Conservation (phyloP, 1,140 invertebrate genomes). For the Laodelphax striatellus region DNA sequence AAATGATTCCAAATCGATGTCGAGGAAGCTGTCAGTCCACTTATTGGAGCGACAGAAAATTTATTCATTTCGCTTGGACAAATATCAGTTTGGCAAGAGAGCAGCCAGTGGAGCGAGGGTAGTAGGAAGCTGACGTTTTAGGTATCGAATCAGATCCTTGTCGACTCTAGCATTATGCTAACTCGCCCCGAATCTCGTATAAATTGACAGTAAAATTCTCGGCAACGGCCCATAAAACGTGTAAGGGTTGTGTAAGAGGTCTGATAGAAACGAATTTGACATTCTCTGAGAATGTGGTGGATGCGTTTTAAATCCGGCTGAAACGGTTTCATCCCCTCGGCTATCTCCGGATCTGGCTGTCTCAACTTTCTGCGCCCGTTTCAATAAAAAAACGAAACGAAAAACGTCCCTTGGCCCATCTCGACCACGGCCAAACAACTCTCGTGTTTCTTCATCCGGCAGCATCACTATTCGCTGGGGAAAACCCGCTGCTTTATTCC, state of each 20-base stretch:
- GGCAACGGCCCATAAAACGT: neutral
- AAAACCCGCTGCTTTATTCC: no score
- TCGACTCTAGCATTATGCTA: neutral
- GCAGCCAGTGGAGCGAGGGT: no score
- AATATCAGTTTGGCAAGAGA: no score
- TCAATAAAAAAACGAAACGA: neutral
- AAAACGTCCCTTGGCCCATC: neutral
- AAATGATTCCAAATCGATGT: no score
- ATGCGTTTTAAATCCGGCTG: neutral
- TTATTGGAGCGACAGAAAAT: no score
- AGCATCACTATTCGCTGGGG: no score
- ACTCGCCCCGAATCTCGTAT: slow-evolving; percentile 1
- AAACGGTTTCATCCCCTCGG: neutral
- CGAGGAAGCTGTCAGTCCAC: no score
- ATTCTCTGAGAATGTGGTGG: slow-evolving; percentile 2
- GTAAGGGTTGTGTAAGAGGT: slow-evolving; percentile 3
- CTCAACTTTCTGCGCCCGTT: neutral
- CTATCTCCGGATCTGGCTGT: neutral
- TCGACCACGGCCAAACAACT: no score
- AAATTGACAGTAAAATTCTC: slow-evolving; percentile 3
- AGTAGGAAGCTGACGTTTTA: no score
- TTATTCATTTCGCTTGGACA: no score
- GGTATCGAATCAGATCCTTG: neutral
- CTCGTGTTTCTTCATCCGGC: no score
- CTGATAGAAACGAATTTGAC: slow-evolving; percentile 3